These are phyloP conservation scores for Premnoplex brunnescens DNA, from an alignment of 2,797 vertebrate species.

Conservation along the genomic window DNA sequence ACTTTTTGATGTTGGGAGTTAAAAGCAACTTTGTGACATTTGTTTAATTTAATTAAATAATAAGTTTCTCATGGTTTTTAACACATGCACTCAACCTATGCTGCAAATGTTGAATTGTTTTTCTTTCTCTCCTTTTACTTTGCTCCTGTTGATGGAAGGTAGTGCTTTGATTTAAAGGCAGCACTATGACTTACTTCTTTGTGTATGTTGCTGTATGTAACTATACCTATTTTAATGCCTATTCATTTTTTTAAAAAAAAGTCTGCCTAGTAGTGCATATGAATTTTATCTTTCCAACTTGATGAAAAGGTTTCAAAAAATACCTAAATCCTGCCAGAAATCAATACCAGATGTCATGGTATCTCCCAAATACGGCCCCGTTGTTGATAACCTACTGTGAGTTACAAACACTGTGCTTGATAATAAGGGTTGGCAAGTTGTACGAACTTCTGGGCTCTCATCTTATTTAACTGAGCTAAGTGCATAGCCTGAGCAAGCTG, in stretches of 20 bases:
- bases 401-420: constrained; percentile 17
- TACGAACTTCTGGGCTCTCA: not conserved
- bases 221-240: not conserved
- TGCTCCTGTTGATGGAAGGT: not conserved
- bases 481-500: not conserved
- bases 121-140: not conserved
- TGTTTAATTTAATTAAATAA: not conserved
- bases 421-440: constrained; percentile 14
- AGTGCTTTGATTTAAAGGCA: not conserved
- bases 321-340: constrained; percentile 6
- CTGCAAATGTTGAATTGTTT: not conserved
- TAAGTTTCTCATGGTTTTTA: not conserved
- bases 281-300: not conserved
- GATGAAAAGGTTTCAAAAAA: not conserved
- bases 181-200: not conserved
- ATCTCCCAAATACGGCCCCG: not conserved
- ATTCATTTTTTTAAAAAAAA: not conserved
- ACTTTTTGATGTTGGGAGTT: not conserved
- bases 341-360: not conserved
- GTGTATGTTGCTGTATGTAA: not conserved
- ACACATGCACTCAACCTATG: not conserved
- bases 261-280: not conserved
- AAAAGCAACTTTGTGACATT: not conserved
- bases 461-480: not conserved
- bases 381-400: constrained; percentile 25